Evolutionary conservation across 2,113 vertebrate genomes (phyloP), one percentile per base, ranked within the genome.

Genomic region (Chlorodrepanis virens): DNA sequence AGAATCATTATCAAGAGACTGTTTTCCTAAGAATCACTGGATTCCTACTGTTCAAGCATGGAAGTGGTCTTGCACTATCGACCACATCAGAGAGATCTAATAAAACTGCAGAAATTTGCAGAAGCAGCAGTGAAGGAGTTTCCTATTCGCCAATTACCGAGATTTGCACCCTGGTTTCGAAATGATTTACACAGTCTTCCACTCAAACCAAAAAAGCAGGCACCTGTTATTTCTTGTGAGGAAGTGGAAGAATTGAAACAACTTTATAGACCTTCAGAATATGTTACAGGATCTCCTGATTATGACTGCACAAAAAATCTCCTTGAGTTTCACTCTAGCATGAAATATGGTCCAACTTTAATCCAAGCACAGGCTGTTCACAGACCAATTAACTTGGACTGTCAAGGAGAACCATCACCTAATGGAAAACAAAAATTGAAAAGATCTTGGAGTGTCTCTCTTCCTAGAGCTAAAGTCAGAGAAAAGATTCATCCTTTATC

Each of bases 391-490:
- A 28, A 83, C 63, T 81, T 79, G 69, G 94, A 68, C 72, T 92
- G 37, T 96, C 70, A 84, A 91, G 90, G 64, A 92, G 78, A 96
- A 44, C 87, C 54, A 20, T 71, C 90, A 88, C 37, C 68, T 93
- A 86, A 93, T 65, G 87, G 22, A 86, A 93, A 77, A 65, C 77
- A 50, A 40, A 92, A 87, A 20, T 76, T 96, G 67, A 96, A 79
- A 79, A 98, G 99, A 35, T 98, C 98, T 69, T 99, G 99, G 99
- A 99, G 98, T 92, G 83, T 98, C 22, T 98, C 98, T 76, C 42
- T 97, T 12, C 92, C 94, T 64, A 97, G 52, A 4, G 23, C 72
- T 44, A 94, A 93, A 22, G 87, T 80, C 31, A 94, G 90, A 87
- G 94, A 94, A 91, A 93, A 96, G 35, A 90, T 97, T 60, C 96